Evolutionary conservation across 2,888 invertebrate species (phyloP), one percentile per base, ranked within the genome.

Genomic region (Thyatira batis): DNA sequence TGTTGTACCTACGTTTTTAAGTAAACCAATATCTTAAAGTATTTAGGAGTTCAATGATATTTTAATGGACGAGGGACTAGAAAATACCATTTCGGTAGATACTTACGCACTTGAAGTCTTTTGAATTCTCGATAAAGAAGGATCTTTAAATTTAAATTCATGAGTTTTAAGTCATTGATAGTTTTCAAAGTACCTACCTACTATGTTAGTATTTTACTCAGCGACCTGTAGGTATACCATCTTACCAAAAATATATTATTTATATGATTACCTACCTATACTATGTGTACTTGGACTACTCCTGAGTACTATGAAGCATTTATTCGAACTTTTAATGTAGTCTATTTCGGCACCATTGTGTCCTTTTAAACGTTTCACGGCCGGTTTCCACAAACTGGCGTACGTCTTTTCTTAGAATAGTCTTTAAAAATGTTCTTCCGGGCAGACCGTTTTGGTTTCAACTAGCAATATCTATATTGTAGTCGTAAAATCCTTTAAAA

Each of bases 1-100:
- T 89, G 85, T 86, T 62, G 65, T 70, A 69, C 67, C 67, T 74
- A 68, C 72, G 72, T 80, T 71, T 77, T 75, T 73, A 60, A 77
- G 76, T 75, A 81, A 83, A 75, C 76, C 75, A 75, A 81, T 79
- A 80, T 75, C 64, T 70, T 66, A 61, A 65, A 68, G 67, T 65
- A 73, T 69, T 71, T 65, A 58, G 51, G 65, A 55, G 65, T 65
- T 62, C 52, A 61, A 67, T 58, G 60, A 63, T 60, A 68, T 71
- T 65, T 67, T 51, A 72, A 70, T 67, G 60, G 63, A 67, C 55
- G 30, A 44, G 45, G 27, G 39, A 52, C 23, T 4, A 20, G 20
- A 10, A 25, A 10, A 6, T 3, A 23, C 10, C 1, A 5, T 17
- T 52, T 30, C n/a, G 23, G 21, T 30, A 52, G n/a, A 3, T 13